These are phyloP conservation scores for Coelopa frigida DNA, from an alignment of 1,140 invertebrate genomes.

Conservation along the genomic window DNA sequence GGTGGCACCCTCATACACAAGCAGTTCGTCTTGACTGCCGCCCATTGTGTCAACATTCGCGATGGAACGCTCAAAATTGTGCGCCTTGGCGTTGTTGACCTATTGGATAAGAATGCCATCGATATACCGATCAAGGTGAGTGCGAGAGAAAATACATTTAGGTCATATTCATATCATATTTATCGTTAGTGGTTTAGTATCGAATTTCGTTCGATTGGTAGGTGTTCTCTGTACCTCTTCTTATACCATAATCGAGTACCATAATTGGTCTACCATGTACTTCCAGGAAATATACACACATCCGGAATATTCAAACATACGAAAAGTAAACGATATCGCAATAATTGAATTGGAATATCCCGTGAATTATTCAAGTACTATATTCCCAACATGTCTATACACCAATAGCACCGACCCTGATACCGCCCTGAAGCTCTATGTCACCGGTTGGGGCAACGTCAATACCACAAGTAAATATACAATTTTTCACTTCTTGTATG, in stretches of 20 bases:
- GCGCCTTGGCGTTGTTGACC: too few species aligned
- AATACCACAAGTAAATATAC: constrained; percentile 22
- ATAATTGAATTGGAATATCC: constrained; percentile 2
- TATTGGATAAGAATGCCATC: too few species aligned
- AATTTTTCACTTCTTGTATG: neutral
- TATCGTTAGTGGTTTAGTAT: too few species aligned
- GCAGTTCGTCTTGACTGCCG: constrained; percentile 5
- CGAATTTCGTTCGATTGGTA: too few species aligned
- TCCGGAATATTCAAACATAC: neutral
- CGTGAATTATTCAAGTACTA: neutral
- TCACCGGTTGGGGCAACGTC: constrained; percentile 32
- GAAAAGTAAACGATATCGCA: neutral
- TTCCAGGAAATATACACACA: neutral
- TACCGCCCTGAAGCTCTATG: constrained; percentile 6
- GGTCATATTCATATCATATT: too few species aligned
- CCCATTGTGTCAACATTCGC: neutral
- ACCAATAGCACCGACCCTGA: neutral
- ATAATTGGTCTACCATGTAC: too few species aligned
- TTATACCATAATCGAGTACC: too few species aligned
- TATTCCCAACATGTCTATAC: constrained; percentile 8
- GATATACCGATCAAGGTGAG: too few species aligned
- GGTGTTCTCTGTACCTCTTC: too few species aligned
- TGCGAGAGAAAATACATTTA: too few species aligned
- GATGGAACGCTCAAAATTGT: neutral
- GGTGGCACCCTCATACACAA: neutral